Evolutionary conservation across 1,140 invertebrate genomes (phyloP), one percentile per base, ranked within the genome.

Genomic region (Conopomorpha cramerella): DNA sequence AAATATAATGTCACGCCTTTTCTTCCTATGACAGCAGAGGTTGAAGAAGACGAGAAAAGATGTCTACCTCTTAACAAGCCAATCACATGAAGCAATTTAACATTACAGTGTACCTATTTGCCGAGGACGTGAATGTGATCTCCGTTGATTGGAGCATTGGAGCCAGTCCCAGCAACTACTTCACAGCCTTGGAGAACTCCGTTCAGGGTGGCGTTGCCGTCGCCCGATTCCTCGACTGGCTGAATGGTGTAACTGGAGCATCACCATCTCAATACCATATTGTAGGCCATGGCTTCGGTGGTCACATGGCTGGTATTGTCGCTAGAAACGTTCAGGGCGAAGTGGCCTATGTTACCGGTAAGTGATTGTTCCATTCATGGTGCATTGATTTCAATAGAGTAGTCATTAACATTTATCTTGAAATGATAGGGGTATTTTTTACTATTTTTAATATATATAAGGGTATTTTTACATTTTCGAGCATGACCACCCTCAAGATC

Each of bases 201-300:
- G 39, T 67, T 1, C n/a, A 36, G 1, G 60, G 57, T 13, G 58
- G 47, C 11, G 29, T 14, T 32, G 51, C 47, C 3, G 50, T 57
- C 2, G 58, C 45, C 17, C 18, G 39, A 2, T 59, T 65, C 18
- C 51, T 62, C 6, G 34, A 42, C 19, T 65, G 55, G 51, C 30
- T 65, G 13, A 62, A 57, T 18, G 27, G 47, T 19, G 28, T 18
- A 18, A 45, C 45, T 18, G 45, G 41, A 3, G 41, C 49, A 3
- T 47, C 14, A 8, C 36, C 43, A 8, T 42, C 26, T n/a, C 52
- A 55, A 34, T 56, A 49, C 39, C 56, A 93, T 47, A 60, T 93
- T 10, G 80, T 93, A 34, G 91, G 91, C 0, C 90, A 92, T 55
- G 91, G 90, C 41, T 68, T 93, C 15, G 91, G 91, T 1, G 89